phyloP scores from a whole-genome alignment of 2,888 invertebrate genomes.

The Endomychus coccineus region DNA sequence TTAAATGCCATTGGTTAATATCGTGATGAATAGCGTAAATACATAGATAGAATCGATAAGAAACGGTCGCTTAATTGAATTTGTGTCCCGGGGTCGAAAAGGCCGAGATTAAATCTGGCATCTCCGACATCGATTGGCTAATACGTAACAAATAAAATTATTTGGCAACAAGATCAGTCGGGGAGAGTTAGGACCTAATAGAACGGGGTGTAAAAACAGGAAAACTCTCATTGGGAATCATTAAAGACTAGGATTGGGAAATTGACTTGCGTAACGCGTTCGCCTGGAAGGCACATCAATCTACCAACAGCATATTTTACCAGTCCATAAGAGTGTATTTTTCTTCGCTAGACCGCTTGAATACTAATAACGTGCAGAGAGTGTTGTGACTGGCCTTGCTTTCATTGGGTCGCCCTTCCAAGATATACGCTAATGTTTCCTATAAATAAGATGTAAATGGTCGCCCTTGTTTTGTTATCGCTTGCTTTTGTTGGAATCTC shows the following conservation, averaged over 20 bases:
- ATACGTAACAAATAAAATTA: not conserved
- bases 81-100: too few relatives aligned
- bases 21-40: too few relatives aligned
- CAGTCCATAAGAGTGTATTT: slow-evolving; percentile 24
- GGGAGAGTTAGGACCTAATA: too few relatives aligned
- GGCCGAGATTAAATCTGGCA: too few relatives aligned
- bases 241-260: slow-evolving; percentile 10
- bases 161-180: not conserved
- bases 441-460: slow-evolving; percentile 22
- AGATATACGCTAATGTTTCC: slow-evolving; percentile 18
- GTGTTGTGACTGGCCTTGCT: slow-evolving; percentile 12
- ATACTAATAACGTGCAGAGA: slow-evolving; percentile 19
- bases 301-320: slow-evolving; percentile 25
- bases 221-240: slow-evolving; percentile 15
- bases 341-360: slow-evolving; percentile 12
- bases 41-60: too few relatives aligned
- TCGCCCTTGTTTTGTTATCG: slow-evolving; percentile 12
- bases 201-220: too few relatives aligned
- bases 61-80: too few relatives aligned
- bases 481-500: slow-evolving; percentile 10
- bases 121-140: too few relatives aligned
- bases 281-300: slow-evolving; percentile 21
- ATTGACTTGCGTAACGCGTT: slow-evolving; percentile 22
- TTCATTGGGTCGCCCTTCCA: slow-evolving; percentile 10
- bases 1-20: too few relatives aligned